phyloP scores from a whole-genome alignment of 1,140 invertebrate species.

The Elysia chlorotica region DNA sequence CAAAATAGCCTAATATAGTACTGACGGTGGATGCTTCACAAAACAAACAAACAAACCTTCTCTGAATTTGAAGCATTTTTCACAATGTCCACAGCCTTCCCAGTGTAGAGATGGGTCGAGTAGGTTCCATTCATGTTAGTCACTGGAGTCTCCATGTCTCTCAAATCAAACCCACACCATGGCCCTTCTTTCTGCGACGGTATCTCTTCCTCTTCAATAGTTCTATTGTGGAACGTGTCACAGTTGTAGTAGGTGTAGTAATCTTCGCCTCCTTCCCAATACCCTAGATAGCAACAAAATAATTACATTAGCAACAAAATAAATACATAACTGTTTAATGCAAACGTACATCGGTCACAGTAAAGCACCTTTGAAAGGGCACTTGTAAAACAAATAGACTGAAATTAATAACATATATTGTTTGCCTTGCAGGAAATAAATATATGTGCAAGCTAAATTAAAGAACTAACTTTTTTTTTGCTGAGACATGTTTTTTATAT shows the following conservation, averaged over 20 bases:
- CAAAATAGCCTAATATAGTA: too few relatives aligned
- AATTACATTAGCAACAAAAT: too few relatives aligned
- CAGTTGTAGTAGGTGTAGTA: conserved; percentile 38
- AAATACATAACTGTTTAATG: too few relatives aligned
- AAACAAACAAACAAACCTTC: conserved; percentile 27
- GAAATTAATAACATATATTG: too few relatives aligned
- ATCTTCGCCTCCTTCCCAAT: conserved; percentile 38
- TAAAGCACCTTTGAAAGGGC: too few relatives aligned
- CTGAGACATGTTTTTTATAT: too few relatives aligned
- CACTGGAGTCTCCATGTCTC: conserved; percentile 30
- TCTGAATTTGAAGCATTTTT: conserved; percentile 28
- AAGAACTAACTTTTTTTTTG: too few relatives aligned
- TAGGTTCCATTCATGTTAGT: conserved; percentile 36
- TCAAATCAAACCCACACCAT: conserved; percentile 41
- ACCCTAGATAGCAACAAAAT: too few relatives aligned
- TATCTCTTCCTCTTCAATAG: background rate
- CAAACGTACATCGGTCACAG: too few relatives aligned
- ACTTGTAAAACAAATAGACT: too few relatives aligned
- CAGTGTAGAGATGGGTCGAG: conserved; percentile 47
- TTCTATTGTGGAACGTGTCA: conserved; percentile 19
- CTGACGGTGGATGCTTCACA: background rate
- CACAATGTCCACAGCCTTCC: conserved; percentile 39
- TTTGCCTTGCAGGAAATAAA: too few relatives aligned
- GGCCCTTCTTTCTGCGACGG: background rate
- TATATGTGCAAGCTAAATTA: too few relatives aligned